Base-by-base conservation (phyloP, 2,797 vertebrate genomes). In the Presbytis comata region DNA sequence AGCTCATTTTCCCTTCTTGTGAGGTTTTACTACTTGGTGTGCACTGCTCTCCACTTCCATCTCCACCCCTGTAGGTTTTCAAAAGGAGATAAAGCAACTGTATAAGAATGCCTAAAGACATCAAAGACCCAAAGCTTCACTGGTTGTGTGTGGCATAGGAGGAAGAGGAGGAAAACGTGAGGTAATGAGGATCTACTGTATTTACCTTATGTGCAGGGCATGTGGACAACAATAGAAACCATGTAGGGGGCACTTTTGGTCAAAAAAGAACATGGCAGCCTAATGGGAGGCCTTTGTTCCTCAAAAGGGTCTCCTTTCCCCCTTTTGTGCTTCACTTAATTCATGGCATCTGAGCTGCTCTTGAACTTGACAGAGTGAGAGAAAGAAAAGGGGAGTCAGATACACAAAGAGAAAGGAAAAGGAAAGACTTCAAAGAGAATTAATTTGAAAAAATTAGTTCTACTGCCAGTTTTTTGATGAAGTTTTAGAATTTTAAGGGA, bases 291-390 rank as follows among this genome's bases (percentile, higher is more conserved):
- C 97, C 98, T 99, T 99, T 99, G 98, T 99, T 99, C 99, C 98
- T 99, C 98, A 98, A 99, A 99, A 99, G 98, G 98, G 98, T 98
- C 98, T 99, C 98, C 98, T 98, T 98, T 98, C 96, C 98, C 98
- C 98, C 98, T 98, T 99, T 99, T 99, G 99, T 99, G 98, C 98
- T 98, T 98, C 98, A 98, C 97, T 98, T 99, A 99, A 99, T 99
- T 99, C 98, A 99, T 97, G 98, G 99, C 98, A 98, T 99, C 98
- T 98, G 98, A 99, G 99, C 98, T 98, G 98, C 98, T 99, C 99
- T 99, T 99, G 99, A 99, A 99, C 99, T 99, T 99, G 98, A 99
- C 98, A 99, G 99, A 98, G 98, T 96, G 97, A 97, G 91, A 98
- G 96, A 98, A 97, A 98, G 96, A 98, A 97, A 97, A 95, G 97